Evolutionary conservation across 2,113 vertebrate genomes (phyloP).

Genomic region (Catagonus wagneri): DNA sequence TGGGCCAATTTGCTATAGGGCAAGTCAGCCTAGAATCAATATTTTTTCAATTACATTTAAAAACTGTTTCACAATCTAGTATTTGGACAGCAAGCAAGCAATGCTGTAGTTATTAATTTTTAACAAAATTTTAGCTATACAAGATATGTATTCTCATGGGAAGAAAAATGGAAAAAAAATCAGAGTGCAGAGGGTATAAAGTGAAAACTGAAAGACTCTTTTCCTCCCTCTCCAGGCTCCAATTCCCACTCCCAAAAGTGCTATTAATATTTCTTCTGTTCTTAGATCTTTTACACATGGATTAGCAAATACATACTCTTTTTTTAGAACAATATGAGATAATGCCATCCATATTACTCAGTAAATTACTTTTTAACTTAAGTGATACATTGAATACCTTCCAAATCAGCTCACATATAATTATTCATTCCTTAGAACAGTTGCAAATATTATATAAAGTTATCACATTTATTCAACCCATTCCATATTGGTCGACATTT

Average conservation of each 20-base stretch:
- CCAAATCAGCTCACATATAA: neutral
- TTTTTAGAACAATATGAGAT: neutral
- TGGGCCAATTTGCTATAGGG: neutral
- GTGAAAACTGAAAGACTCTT: neutral
- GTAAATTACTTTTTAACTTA: constrained; percentile 41
- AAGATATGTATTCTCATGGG: neutral
- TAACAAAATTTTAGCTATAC: constrained; percentile 11
- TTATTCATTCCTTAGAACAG: neutral
- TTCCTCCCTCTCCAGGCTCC: neutral
- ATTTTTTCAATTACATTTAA: constrained; percentile 37
- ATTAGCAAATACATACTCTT: neutral
- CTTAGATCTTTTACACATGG: neutral
- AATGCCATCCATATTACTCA: neutral
- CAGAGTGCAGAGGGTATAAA: neutral
- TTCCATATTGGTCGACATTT: neutral
- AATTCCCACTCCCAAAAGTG: neutral
- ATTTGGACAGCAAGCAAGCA: constrained; percentile 20
- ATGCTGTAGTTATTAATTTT: constrained; percentile 51
- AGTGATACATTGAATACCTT: constrained; percentile 7
- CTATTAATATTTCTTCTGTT: neutral
- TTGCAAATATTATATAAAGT: neutral
- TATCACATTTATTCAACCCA: constrained; percentile 6
- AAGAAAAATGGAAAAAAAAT: neutral
- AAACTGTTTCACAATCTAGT: neutral
- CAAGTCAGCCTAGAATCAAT: neutral